Percentiles rank a stretch among this genome's conserved stretches.
phyloP scores from a whole-genome alignment of 2,113 vertebrate species.

The Phaethon lepturus region DNA sequence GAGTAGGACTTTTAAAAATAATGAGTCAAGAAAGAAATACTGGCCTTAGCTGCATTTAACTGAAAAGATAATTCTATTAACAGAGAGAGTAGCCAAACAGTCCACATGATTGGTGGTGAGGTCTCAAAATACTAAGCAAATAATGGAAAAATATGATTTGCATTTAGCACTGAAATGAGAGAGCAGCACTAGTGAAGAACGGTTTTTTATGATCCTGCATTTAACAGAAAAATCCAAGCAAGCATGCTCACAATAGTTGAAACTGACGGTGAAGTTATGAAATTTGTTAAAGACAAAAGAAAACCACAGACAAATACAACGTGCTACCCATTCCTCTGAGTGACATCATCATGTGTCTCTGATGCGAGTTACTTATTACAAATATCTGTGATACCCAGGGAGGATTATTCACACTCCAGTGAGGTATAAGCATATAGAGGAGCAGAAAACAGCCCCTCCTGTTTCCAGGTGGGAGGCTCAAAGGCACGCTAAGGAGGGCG shows the following conservation, averaged over 20 bases:
- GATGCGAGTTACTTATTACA: neutral
- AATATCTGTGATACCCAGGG: neutral
- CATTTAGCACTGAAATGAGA: neutral
- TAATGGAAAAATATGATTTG: neutral
- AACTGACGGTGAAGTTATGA: neutral
- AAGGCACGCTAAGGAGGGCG: neutral
- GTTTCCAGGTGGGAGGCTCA: neutral
- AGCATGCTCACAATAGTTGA: neutral
- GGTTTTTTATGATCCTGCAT: neutral
- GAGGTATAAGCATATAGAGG: neutral
- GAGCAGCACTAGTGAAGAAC: neutral
- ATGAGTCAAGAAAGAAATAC: neutral
- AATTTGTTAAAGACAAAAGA: neutral
- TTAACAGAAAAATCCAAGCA: neutral
- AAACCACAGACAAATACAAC: too few species aligned
- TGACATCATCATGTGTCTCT: rapidly evolving
- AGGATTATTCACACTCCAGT: rapidly evolving
- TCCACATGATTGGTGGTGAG: neutral
- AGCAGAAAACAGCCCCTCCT: neutral
- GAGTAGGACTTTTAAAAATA: neutral
- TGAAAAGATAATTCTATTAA: neutral
- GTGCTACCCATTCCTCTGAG: neutral
- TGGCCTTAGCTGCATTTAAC: neutral
- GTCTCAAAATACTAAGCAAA: neutral
- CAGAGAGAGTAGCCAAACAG: neutral